Evolutionary conservation across 2,797 vertebrate genomes (phyloP), one percentile per base, ranked within the genome.

Genomic region (Argya squamiceps): DNA sequence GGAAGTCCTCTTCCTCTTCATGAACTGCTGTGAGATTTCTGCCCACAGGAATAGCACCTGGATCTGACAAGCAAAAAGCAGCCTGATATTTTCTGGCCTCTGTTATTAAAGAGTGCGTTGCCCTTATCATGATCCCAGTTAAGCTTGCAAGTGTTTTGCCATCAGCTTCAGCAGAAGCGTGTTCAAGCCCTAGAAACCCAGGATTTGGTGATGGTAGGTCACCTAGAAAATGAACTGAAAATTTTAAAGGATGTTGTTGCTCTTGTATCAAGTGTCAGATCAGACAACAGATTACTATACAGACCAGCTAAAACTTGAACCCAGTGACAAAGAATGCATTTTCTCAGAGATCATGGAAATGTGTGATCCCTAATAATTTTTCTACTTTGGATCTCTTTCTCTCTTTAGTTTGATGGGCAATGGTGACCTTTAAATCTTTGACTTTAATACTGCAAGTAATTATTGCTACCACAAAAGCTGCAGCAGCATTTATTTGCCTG

Each of bases 141-240:
- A 92, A 92, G 78, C 69, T 82, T 85, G 50, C 39, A 88, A 89
- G 27, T 85, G 73, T 88, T 93, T 86, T 70, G 82, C 73, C 79
- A 91, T 71, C 87, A 81, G 44, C 69, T 92, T 78, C 56, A 83
- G 82, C 56, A 84, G 68, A 90, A 90, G 20, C 1, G 0, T 86
- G 59, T 78, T 93, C 58, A 60, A 86, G 63, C 41, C 47, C 46
- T 50, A 53, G 60, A 39, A 60, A 77, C 12, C 64, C 64, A 82
- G 43, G 53, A 92, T 76, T 88, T 94, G 52, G 74, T 58, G 59
- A 82, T 15, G 37, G 32, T 32, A 53, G 64, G 56, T 76, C 77
- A 79, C 26, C 15, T 53, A 80, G 60, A 76, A 93, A 90, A 89
- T 15, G 18, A 94, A 80, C 58, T 64, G 18, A 68, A 89, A 76